Conservation (phyloP, 2,888 invertebrate genomes). For the Chorisops tibialis region DNA sequence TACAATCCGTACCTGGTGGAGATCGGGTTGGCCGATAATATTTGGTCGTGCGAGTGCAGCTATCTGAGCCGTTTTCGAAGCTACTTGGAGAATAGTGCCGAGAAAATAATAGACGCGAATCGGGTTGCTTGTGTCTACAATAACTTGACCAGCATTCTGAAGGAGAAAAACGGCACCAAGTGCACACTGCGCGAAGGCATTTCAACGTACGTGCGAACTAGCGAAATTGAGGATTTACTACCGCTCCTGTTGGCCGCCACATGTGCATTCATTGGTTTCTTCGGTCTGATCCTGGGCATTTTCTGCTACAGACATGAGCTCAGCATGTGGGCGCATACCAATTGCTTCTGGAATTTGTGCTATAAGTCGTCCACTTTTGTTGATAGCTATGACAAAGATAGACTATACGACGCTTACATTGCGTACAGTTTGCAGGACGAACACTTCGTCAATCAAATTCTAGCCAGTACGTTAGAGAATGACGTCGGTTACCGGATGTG, state of each 20-base stretch:
- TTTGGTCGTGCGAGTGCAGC: slow-evolving; percentile 89
- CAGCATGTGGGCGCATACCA: slow-evolving; percentile 80
- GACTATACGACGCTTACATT: slow-evolving; percentile 91
- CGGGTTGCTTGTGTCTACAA: slow-evolving; percentile 74
- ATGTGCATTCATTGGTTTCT: slow-evolving; percentile 72
- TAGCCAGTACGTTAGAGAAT: slow-evolving; percentile 83
- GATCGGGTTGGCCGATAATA: slow-evolving; percentile 77
- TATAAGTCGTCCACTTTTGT: slow-evolving; percentile 78
- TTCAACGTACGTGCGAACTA: slow-evolving; percentile 64
- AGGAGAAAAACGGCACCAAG: slow-evolving; percentile 74
- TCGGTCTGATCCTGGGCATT: slow-evolving; percentile 71
- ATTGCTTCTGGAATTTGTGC: slow-evolving; percentile 81
- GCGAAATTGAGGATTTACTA: slow-evolving; percentile 71
- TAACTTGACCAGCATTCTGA: slow-evolving; percentile 68
- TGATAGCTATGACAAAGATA: slow-evolving; percentile 74
- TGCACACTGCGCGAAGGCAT: slow-evolving; percentile 72
- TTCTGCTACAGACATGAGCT: slow-evolving; percentile 80
- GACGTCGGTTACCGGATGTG: slow-evolving; percentile 83
- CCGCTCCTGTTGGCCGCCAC: slow-evolving; percentile 75
- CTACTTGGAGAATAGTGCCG: slow-evolving; percentile 75
- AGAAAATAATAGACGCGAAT: slow-evolving; percentile 75
- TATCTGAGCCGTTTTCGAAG: slow-evolving; percentile 75
- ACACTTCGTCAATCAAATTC: slow-evolving; percentile 82
- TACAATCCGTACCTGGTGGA: slow-evolving; percentile 83
- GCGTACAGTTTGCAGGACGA: slow-evolving; percentile 93